Base-by-base conservation (phyloP, 2,888 invertebrate genomes). In the Troides oblongomaculatus region DNA sequence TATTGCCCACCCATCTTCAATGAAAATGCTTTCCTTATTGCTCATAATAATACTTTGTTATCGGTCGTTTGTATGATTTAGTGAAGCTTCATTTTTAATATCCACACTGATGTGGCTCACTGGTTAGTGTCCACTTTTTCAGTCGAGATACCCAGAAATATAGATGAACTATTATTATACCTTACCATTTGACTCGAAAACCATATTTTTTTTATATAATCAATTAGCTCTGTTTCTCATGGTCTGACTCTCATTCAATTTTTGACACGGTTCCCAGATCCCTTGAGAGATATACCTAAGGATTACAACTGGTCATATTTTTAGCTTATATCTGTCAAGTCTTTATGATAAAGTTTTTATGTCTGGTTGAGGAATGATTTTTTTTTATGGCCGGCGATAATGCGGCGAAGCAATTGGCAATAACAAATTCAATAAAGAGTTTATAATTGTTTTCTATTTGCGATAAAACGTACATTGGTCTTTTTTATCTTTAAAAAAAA, bases 401-500 rank as follows among this genome's bases (percentile, higher is more conserved):
- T 39, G 10, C 39, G 17, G 53, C 17, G n/a, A 53, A 53, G 14
- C 53, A 53, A 62, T 60, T 60, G 21, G 43, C 61, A 62, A 43
- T 62, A 62, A 62, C 43, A 62, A 62, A 62, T 39, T 62, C 61
- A 62, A 43, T 62, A 36, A 18, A 36, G 43, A 43, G 43, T 21
- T 62, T 62, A 43, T 43, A 62, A 62, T 62, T 62, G 61, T 62
- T 43, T 62, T 62, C 36, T 62, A 43, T 8, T 43, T 12, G 43
- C 39, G 2, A 43, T 8, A n/a, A 39, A 60, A n/a, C 43, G 62
- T 62, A n/a, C 62, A 25, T 62, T 62, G 53, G 18, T 25, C 62
- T 62, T 50, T 46, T 21, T 62, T 62, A 62, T 62, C 62, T 12
- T 50, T 10, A 23, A 21, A 21, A 23, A 50, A 62, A 23, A 50